Evolutionary conservation across 2,888 invertebrate species (phyloP), one percentile per base, ranked within the genome.

Genomic region (Protodeltote pygarga): DNA sequence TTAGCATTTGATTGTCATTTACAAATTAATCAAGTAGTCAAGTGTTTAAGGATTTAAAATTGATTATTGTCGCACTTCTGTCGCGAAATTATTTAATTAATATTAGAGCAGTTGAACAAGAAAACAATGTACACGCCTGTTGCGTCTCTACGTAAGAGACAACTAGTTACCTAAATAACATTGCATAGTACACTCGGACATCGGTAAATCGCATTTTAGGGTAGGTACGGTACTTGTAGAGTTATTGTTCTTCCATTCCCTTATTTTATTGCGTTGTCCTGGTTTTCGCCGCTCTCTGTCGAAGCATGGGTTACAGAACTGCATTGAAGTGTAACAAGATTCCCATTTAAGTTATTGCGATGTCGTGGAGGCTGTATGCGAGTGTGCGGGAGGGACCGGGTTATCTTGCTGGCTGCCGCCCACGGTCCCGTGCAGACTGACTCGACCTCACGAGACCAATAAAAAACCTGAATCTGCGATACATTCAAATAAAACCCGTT

Each of bases 331-430:
- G 58, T 68, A 67, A 71, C 72, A 60, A 70, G 65, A 44, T 58
- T 77, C 62, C 63, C 64, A 61, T 70, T 79, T 72, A 78, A 66
- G 72, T 80, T 81, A 75, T 79, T 76, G 77, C 64, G 31, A 38
- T 54, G 59, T 49, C 57, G 49, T 51, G 61, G 62, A 65, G 67
- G 68, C 51, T 68, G 66, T 67, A 46, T 39, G 44, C 19, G 63
- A 69, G 61, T 70, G 63, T 52, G 67, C 66, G 58, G 53, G 61
- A 44, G 28, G 62, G 62, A 67, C 65, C 70, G 48, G 70, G 69
- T 66, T 74, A 72, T 74, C 71, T 73, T 40, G 63, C 60, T 59
- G 66, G 53, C 39, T 49, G 31, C 47, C 71, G 59, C 71, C 71
- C 67, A 70, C 66, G 38, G 28, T 33, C 41, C 41, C 37, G 33